Evolutionary conservation across 2,113 vertebrate species (phyloP), one percentile per base, ranked within the genome.

Genomic region (Cynopterus brachyotis): DNA sequence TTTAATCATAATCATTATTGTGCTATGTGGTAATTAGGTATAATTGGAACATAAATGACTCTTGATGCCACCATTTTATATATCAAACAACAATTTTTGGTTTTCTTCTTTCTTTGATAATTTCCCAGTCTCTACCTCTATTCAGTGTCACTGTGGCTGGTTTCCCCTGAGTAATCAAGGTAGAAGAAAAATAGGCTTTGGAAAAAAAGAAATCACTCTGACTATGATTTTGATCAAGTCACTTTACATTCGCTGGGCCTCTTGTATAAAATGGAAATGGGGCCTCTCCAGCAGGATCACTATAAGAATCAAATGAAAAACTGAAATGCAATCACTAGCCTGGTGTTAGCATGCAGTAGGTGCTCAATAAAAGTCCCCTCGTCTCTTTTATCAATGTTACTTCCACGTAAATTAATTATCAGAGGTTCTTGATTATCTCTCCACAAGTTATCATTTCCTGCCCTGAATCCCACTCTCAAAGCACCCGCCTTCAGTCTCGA

Each of bases 1-100:
- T 64, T 90, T 97, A 89, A 97, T 96, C 90, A 90, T 95, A 80
- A 81, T 97, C 64, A 94, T 91, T 55, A 87, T 80, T n/a, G 22
- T 40, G 35, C 35, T 60, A 40, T 60, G 66, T 89, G 95, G 79
- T 93, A 96, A 95, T 94, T 94, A 95, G 88, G 87, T 91, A 96
- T 67, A 94, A 92, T 83, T 69, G 93, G 75, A 32, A 96, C 80
- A 95, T 60, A 72, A 93, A 76, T 95, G 93, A 96, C 75, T 96
- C 72, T 80, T 60, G 64, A 82, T 79, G 59, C 26, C 57, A 53
- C 42, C 45, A 30, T 45, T 93, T 78, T 88, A 81, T 64, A 69
- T 60, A 80, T 84, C 90, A 90, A 89, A 95, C 59, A 94, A 50
- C n/a, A 80, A 62, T 30, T 40, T 62, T 37, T 60, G 37, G 72